Base-by-base conservation (phyloP, 1,140 invertebrate species). In the Maconellicoccus hirsutus region DNA sequence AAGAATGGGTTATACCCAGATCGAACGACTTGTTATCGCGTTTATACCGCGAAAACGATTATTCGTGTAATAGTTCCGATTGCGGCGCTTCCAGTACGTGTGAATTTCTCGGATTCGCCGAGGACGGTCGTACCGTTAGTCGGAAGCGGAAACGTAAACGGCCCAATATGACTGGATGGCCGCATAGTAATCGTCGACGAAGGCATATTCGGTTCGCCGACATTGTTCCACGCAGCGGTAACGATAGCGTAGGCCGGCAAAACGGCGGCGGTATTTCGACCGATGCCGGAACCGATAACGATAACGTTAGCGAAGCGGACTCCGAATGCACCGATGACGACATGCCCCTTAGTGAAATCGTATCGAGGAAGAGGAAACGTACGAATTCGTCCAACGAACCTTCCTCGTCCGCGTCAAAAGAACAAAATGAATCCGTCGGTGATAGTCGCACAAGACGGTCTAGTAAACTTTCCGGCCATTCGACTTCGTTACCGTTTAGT, bases 81-180 rank as follows among this genome's bases (percentile, higher is more conserved):
- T 73, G 73, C 63, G 70, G 72, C 16, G 72, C 71, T 0, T 71
- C 73, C 14, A 72, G 71, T 7, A 73, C 73, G 1, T 72, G 73
- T 29, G 73, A 73, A 70, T 42, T 52, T 8, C 39, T 70, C 16
- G 70, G 70, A 10, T 70, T 70, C 70, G 23, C 42, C 25, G 70
- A 70, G 25, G 70, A 70, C 33, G 70, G 70, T 22, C 70, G 39
- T 8, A 52, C 70, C 14, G 70, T 70, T 52, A 42, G 33, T 59
- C 70, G 70, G 14, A 70, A 70, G n/a, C 26, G 73, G 3, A 73
- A 73, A 69, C 71, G 71, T n/a, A 73, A 73, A 71, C 63, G 70
- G 0, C 72, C 72, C 1, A 73, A 73, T 63, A 73, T 73, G 73
- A 73, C 73, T 19, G 73, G 73, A 16, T 73, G 73, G 73, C 73